Evolutionary conservation across 2,888 invertebrate genomes (phyloP), one percentile per base, ranked within the genome.

Genomic region (Trissoscelio sp.): DNA sequence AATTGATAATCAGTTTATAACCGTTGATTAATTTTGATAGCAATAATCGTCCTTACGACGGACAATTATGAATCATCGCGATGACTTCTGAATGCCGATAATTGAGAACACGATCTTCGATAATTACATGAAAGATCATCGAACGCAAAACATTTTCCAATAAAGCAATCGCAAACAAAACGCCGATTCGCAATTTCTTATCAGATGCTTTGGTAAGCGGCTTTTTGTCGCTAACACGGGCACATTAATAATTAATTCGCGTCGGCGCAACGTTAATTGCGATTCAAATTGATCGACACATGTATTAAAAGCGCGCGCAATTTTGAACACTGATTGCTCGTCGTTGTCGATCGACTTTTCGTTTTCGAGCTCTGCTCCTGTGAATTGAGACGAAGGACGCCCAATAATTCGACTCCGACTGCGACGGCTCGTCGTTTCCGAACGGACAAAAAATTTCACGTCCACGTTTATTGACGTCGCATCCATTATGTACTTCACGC

Each of bases 391-490:
- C 64, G 73, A 14, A 53, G 55, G 46, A 55, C 58, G 69, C n/a
- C 64, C 70, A 48, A 73, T 73, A 60, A 70, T 70, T 77, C 37
- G 66, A 66, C 51, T 46, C 48, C 53, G 62, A 64, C 55, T 79
- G 11, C 66, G 34, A 72, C 48, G 24, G 37, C 24, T 60, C 55
- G 60, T 44, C 66, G 67, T 67, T 73, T 60, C 22, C 20, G 55
- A 67, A 67, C 48, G 58, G 48, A 60, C 79, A 79, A 70, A 79
- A 79, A 74, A 67, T 55, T 55, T 28, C n/a, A n/a, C 44, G 67
- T 66, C 55, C 66, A 28, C 73, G 37, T 79, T 79, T 74, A 79
- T 79, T 79, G 74, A 67, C 73, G 58, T 79, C 66, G 66, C 75
- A 62, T 66, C 46, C 70, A 75, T 81, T 81, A 75, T 58, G 75